These are phyloP conservation scores for Syngnathus floridae DNA, from an alignment of 2,113 vertebrate species.

Conservation along the genomic window DNA sequence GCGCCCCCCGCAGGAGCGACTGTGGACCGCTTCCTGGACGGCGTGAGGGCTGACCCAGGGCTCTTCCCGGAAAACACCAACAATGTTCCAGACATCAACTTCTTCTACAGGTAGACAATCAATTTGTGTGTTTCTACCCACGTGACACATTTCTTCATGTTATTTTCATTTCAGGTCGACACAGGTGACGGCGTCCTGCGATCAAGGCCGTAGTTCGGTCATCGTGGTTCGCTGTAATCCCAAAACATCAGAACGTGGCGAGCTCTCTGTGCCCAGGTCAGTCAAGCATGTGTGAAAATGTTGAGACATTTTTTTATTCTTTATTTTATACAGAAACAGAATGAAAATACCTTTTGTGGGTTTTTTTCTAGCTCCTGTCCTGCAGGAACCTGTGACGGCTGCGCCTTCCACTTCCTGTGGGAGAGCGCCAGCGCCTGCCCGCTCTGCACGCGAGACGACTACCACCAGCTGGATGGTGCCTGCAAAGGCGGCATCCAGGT, in stretches of 20 bases:
- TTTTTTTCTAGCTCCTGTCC: slow-evolving; percentile 73
- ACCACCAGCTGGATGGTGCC: slow-evolving; percentile 82
- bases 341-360: neutral
- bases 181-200: slow-evolving; percentile 79
- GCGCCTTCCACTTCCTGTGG: slow-evolving; percentile 85
- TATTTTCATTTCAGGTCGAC: slow-evolving; percentile 69
- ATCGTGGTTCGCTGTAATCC: slow-evolving; percentile 83
- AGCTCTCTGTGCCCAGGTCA: slow-evolving; percentile 83
- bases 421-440: slow-evolving; percentile 83
- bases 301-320: too few relatives aligned
- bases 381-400: slow-evolving; percentile 87
- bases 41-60: slow-evolving; percentile 76
- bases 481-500: slow-evolving; percentile 84
- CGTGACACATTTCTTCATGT: neutral
- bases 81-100: slow-evolving; percentile 83
- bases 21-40: slow-evolving; percentile 71
- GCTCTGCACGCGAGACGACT: slow-evolving; percentile 76
- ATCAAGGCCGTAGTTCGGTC: slow-evolving; percentile 80
- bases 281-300: too few relatives aligned
- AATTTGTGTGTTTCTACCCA: neutral
- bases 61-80: slow-evolving; percentile 72
- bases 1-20: slow-evolving; percentile 75
- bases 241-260: slow-evolving; percentile 70
- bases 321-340: too few relatives aligned
- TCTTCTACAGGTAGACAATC: slow-evolving; percentile 84